A percentile compares a stretch with the other conserved stretches of the same genome.
phyloP scores from a whole-genome alignment of 2,113 vertebrate genomes.

The Camelus bactrianus region DNA sequence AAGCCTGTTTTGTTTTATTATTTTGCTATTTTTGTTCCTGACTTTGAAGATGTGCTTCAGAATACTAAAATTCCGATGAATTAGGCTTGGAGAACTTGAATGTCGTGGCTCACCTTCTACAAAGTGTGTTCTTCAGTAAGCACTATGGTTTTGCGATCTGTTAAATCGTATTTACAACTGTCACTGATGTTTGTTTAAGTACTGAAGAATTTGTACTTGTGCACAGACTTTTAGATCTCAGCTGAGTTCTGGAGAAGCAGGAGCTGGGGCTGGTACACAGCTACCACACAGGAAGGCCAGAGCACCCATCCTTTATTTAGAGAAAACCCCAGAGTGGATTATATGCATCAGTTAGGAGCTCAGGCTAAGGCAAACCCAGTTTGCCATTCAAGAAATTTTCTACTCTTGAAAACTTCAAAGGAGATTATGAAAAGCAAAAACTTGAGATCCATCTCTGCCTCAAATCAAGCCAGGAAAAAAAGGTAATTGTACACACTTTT shows the following conservation, averaged over 20 bases:
- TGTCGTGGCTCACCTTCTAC: neutral
- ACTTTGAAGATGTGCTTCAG: constrained; percentile 31
- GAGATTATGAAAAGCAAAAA: constrained; percentile 78
- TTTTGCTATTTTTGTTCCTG: constrained; percentile 7
- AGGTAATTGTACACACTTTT: constrained; percentile 84
- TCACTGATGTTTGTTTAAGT: constrained; percentile 7
- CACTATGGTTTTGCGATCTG: constrained; percentile 25
- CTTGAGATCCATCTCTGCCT: constrained; percentile 79
- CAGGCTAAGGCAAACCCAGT: constrained; percentile 87
- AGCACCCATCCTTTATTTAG: constrained; percentile 78
- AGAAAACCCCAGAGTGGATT: constrained; percentile 82
- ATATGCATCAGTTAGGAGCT: constrained; percentile 85
- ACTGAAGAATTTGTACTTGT: constrained; percentile 55
- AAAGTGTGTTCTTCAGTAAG: constrained; percentile 6
- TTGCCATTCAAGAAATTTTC: constrained; percentile 81
- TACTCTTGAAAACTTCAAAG: constrained; percentile 79
- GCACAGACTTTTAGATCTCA: constrained; percentile 70
- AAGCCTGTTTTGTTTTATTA: constrained; percentile 16
- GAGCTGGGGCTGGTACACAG: constrained; percentile 70
- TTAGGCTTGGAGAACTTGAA: neutral
- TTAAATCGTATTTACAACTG: neutral
- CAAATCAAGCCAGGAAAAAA: constrained; percentile 84
- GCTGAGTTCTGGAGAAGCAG: constrained; percentile 73
- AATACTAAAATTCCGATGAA: constrained; percentile 29
- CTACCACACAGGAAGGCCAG: constrained; percentile 77